Evolutionary conservation across 2,113 vertebrate genomes (phyloP).

Genomic region (Pholis gunnellus): DNA sequence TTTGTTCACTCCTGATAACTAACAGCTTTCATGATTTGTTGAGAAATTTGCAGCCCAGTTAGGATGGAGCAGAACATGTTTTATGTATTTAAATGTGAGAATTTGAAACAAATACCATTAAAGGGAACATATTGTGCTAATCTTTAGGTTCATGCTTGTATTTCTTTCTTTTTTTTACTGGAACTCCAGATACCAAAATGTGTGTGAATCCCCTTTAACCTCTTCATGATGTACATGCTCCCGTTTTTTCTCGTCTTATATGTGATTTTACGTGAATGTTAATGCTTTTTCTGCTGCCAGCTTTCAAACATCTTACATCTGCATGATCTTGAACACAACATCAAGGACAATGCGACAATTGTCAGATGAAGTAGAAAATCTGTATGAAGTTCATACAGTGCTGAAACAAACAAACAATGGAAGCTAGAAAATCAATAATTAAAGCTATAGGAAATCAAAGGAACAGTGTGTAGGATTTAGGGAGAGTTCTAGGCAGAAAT

Average conservation of each 20-base stretch:
- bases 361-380: background rate
- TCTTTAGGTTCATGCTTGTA: background rate
- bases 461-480: no score
- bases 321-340: background rate
- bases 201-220: no score
- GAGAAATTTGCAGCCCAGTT: conserved; percentile 1
- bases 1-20: conserved; percentile 5
- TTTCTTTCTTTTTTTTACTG: no score
- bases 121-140: background rate
- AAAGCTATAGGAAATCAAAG: background rate
- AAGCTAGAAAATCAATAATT: background rate
- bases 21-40: background rate
- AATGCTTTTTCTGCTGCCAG: background rate
- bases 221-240: background rate
- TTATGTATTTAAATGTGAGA: background rate
- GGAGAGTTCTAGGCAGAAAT: no score
- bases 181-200: no score
- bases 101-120: background rate
- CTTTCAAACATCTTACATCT: background rate
- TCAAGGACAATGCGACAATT: background rate
- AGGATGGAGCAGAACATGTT: background rate
- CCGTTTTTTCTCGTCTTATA: background rate
- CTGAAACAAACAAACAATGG: background rate
- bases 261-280: background rate
- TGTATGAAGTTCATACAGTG: background rate